A percentile compares a stretch with the other conserved stretches of the same genome.
These are phyloP conservation scores for Colossoma macropomum DNA, from an alignment of 2,113 vertebrate genomes.

Conservation along the genomic window DNA sequence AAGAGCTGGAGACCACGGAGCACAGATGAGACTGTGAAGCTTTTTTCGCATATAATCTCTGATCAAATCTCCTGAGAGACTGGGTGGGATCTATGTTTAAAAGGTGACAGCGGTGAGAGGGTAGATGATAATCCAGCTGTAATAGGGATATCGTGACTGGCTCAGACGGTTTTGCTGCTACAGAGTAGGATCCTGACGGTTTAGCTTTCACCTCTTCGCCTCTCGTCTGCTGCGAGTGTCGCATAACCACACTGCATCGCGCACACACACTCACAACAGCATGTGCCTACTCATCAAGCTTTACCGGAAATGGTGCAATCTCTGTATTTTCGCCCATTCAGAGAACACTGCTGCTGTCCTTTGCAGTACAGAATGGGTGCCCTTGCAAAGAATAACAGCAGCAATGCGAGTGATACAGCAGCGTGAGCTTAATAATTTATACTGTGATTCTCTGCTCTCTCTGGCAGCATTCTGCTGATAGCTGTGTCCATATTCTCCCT, in stretches of 20 bases:
- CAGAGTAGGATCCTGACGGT: not conserved
- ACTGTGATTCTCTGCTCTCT: not conserved
- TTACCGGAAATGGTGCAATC: not conserved
- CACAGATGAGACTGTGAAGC: not conserved
- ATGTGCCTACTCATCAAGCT: not conserved
- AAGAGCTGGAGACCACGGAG: not conserved
- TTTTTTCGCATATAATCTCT: not conserved
- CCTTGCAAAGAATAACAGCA: not conserved
- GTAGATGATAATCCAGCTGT: not conserved
- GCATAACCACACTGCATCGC: slow-evolving; percentile 9
- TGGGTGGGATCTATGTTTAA: not conserved
- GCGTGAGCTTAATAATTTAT: slow-evolving; percentile 17
- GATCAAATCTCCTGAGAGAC: no score
- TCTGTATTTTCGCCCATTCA: not conserved
- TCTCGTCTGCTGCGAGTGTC: not conserved
- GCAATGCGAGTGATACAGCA: not conserved
- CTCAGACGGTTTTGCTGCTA: not conserved
- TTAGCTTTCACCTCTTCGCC: not conserved
- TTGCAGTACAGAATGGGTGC: not conserved
- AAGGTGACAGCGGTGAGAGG: not conserved
- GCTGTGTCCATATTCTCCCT: slow-evolving; percentile 91
- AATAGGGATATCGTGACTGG: not conserved
- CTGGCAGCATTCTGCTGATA: slow-evolving; percentile 86
- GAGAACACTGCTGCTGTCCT: not conserved
- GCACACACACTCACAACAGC: not conserved